These are phyloP conservation scores for Alaudala cheleensis DNA, from an alignment of 2,113 vertebrate species.

Conservation along the genomic window DNA sequence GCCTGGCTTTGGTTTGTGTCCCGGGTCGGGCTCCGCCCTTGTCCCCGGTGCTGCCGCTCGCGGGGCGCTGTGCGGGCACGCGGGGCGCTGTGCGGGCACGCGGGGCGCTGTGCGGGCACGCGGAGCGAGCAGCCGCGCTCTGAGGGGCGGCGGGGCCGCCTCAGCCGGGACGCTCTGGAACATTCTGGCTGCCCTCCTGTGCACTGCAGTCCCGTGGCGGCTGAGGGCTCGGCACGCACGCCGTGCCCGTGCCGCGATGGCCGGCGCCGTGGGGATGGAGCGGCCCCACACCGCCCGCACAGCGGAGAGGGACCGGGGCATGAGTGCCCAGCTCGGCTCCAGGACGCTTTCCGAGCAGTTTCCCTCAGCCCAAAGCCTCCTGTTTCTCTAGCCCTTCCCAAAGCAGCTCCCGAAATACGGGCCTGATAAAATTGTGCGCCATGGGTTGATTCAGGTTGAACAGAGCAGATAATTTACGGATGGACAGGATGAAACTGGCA, in stretches of 20 bases:
- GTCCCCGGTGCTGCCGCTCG: too few species aligned
- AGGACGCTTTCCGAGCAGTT: not conserved
- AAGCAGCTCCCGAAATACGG: not conserved
- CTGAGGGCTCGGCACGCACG: rapidly evolving
- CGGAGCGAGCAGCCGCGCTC: rapidly evolving
- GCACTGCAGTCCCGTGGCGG: not conserved
- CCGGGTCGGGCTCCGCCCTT: rapidly evolving
- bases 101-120: too few species aligned
- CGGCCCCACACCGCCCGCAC: rapidly evolving
- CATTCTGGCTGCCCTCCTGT: rapidly evolving
- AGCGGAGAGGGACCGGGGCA: rapidly evolving
- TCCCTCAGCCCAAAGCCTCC: not conserved
- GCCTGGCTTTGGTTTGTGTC: not conserved
- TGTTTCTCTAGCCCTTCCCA: not conserved
- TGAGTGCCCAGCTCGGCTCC: not conserved
- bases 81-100: too few species aligned
- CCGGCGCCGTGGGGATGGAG: rapidly evolving
- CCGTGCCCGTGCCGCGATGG: rapidly evolving
- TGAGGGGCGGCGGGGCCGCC: not conserved
- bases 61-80: not conserved
- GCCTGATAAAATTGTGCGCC: not conserved
- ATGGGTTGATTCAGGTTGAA: too few species aligned
- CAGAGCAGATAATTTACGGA: not conserved
- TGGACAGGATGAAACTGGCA: not conserved
- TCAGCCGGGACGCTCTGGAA: rapidly evolving